Percentiles rank a stretch among this genome's conserved stretches.
These are phyloP conservation scores for Idris sp. DNA, from an alignment of 1,140 invertebrate species.

Conservation along the genomic window DNA sequence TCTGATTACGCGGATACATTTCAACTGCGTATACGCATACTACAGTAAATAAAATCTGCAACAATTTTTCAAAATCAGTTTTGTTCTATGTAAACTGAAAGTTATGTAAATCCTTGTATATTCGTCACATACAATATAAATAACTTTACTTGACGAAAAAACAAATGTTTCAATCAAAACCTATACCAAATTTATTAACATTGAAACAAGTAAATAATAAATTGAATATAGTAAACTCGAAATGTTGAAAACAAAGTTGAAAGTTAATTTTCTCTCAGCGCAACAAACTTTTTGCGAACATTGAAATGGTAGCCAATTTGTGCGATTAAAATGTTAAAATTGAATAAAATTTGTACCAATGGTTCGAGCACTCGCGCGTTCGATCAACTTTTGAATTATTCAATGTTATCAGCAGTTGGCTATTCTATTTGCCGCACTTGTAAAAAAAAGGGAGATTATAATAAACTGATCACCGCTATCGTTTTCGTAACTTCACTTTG, in stretches of 20 bases:
- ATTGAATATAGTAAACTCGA: no score
- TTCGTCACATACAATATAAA: no score
- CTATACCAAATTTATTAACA: no score
- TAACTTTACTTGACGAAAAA: no score
- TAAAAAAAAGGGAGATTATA: conserved; percentile 52
- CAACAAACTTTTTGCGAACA: no score
- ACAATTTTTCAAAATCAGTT: conserved; percentile 21
- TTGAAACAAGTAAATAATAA: no score
- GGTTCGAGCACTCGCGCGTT: conserved; percentile 4
- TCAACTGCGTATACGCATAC: no score
- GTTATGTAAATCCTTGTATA: no score
- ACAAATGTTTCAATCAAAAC: no score
- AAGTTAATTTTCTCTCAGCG: no score
- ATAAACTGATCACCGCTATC: conserved; percentile 57
- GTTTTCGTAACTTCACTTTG: conserved; percentile 54
- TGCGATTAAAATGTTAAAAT: neutral
- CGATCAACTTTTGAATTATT: conserved; percentile 46
- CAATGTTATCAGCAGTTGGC: conserved; percentile 45
- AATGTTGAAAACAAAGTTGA: no score
- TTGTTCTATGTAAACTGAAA: conserved; percentile 3
- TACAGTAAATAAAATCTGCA: conserved; percentile 25
- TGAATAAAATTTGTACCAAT: conserved; percentile 17
- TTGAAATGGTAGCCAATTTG: no score
- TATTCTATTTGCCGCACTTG: conserved; percentile 31
- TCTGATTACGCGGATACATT: conserved; percentile 32